These are phyloP conservation scores for Nomada ruficornis DNA, from an alignment of 2,888 invertebrate genomes.

Conservation along the genomic window DNA sequence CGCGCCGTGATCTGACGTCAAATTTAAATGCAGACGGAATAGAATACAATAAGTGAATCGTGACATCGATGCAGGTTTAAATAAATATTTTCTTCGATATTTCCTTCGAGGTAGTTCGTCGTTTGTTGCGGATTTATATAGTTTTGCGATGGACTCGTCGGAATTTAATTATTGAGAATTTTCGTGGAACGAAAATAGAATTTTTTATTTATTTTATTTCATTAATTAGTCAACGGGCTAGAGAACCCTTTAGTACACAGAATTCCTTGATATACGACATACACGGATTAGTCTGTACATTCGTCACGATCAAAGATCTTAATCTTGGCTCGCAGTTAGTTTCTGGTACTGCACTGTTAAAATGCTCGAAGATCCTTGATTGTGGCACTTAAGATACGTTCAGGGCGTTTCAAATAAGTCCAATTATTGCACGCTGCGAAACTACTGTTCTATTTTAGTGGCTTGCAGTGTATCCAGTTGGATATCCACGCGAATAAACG, in stretches of 20 bases:
- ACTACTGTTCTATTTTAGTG: conserved; percentile 14
- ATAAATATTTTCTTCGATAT: no score
- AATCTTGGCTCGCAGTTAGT: conserved; percentile 20
- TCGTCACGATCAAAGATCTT: conserved; percentile 16
- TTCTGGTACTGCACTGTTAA: conserved; percentile 13
- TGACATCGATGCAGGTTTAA: not conserved
- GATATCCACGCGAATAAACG: conserved; percentile 14
- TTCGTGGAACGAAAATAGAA: not conserved
- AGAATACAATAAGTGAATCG: not conserved
- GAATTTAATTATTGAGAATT: no score
- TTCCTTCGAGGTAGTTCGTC: no score
- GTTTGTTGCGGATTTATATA: no score
- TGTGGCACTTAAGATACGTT: conserved; percentile 53
- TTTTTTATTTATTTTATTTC: no score
- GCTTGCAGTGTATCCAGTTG: conserved; percentile 26
- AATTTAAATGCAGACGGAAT: not conserved
- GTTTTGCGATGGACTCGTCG: no score
- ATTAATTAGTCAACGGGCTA: no score
- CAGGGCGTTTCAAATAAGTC: conserved; percentile 49
- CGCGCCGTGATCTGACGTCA: not conserved
- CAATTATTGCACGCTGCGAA: not conserved
- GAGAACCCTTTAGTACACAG: no score
- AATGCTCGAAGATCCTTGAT: conserved; percentile 56
- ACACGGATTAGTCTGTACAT: not conserved
- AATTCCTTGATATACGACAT: not conserved